Evolutionary conservation across 2,113 vertebrate species (phyloP).

Genomic region (Eulacestoma nigropectus): DNA sequence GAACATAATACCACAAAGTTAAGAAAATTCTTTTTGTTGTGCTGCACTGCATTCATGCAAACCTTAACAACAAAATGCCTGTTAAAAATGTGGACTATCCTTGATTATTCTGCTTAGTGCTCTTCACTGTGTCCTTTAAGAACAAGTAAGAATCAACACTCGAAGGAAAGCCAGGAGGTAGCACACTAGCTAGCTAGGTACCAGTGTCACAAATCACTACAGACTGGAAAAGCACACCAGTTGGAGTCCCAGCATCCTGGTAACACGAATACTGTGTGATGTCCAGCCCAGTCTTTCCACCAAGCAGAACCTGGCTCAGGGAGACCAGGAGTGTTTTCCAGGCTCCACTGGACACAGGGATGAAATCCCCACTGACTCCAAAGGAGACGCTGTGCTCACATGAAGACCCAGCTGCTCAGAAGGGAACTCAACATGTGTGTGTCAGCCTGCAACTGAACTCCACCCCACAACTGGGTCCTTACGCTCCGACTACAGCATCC

Average conservation of each 20-base stretch:
- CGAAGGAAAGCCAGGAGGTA: not conserved
- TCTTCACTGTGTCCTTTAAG: not conserved
- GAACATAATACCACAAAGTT: not conserved
- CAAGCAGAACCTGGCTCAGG: not conserved
- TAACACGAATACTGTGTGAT: not conserved
- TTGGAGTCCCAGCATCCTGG: not conserved
- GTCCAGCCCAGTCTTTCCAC: rapidly evolving
- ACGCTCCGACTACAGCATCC: not conserved
- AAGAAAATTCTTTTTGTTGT: not conserved
- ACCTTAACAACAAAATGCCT: not conserved
- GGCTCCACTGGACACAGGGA: not conserved
- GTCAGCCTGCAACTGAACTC: not conserved
- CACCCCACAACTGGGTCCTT: not conserved
- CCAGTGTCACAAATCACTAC: not conserved
- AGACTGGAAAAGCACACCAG: not conserved
- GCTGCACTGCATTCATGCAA: not conserved
- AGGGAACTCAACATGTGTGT: rapidly evolving
- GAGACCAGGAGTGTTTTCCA: not conserved
- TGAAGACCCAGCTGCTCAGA: not conserved
- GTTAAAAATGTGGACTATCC: not conserved
- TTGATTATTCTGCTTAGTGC: not conserved
- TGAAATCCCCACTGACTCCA: not conserved
- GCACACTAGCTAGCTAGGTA: no score
- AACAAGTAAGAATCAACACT: not conserved
- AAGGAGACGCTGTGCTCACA: rapidly evolving